phyloP scores from a whole-genome alignment of 1,140 invertebrate genomes.

The Hyles euphorbiae region DNA sequence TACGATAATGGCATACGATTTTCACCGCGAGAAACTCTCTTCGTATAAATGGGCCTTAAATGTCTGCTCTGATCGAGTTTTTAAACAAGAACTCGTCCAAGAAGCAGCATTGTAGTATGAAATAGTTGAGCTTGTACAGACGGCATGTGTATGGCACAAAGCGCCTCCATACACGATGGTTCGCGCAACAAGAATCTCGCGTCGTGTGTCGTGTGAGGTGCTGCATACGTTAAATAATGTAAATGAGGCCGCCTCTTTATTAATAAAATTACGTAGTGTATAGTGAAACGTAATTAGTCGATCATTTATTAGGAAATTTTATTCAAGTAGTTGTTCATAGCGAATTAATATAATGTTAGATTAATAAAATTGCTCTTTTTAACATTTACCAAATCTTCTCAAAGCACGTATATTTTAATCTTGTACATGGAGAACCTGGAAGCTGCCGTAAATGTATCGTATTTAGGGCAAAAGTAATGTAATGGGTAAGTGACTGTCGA shows the following conservation, averaged over 20 bases:
- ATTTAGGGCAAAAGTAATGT: not conserved
- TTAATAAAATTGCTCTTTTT: constrained; percentile 40
- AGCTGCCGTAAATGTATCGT: not conserved
- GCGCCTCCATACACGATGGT: too few species aligned
- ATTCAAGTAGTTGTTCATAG: constrained; percentile 46
- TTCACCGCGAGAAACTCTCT: too few species aligned
- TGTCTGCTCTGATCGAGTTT: too few species aligned
- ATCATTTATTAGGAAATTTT: constrained; percentile 47
- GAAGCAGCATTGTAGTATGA: too few species aligned
- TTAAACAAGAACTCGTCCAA: too few species aligned
- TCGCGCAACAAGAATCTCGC: not conserved
- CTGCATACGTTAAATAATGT: constrained; percentile 27
- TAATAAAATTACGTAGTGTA: constrained; percentile 42
- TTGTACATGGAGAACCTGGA: not conserved
- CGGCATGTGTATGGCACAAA: too few species aligned
- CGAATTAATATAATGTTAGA: constrained; percentile 43
- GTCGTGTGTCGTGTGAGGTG: constrained; percentile 10
- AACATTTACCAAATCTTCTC: constrained; percentile 62
- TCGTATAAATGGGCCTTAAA: too few species aligned
- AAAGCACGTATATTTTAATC: constrained; percentile 27
- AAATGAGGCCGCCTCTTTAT: constrained; percentile 69
- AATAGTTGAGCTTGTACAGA: too few species aligned
- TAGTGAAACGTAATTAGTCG: constrained; percentile 40
- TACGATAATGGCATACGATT: too few species aligned
- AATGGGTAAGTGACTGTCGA: too few species aligned